Evolutionary conservation across 2,113 vertebrate species (phyloP).

Genomic region (Muntiacus muntjak): DNA sequence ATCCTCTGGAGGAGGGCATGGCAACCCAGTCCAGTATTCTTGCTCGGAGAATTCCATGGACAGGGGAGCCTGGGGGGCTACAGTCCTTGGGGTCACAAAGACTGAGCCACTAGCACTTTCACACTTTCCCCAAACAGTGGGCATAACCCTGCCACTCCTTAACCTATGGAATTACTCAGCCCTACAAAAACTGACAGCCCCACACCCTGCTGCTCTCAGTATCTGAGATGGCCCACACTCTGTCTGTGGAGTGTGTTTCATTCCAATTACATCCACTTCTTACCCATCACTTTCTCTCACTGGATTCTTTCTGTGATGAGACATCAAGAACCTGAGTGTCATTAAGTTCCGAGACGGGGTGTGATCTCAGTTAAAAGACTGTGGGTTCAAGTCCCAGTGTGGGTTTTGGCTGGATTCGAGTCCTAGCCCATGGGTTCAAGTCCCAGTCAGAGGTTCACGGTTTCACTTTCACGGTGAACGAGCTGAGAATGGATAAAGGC

Average conservation of each 20-base stretch:
- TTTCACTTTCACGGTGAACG: neutral
- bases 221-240: neutral
- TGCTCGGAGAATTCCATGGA: neutral
- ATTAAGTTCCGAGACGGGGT: neutral
- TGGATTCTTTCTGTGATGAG: neutral
- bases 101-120: neutral
- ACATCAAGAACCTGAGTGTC: neutral
- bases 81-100: neutral
- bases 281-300: neutral
- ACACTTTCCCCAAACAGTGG: neutral
- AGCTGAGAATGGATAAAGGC: neutral
- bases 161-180: neutral
- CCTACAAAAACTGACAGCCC: neutral
- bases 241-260: neutral
- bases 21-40: neutral
- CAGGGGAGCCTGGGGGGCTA: neutral
- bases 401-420: neutral
- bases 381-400: neutral
- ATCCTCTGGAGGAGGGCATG: neutral
- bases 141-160: neutral
- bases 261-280: neutral
- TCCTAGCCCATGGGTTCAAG: neutral
- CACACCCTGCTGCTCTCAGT: neutral
- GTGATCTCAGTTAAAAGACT: neutral
- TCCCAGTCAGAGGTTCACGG: neutral